phyloP scores from a whole-genome alignment of 1,140 invertebrate species.

The Tenebrio molitor region DNA sequence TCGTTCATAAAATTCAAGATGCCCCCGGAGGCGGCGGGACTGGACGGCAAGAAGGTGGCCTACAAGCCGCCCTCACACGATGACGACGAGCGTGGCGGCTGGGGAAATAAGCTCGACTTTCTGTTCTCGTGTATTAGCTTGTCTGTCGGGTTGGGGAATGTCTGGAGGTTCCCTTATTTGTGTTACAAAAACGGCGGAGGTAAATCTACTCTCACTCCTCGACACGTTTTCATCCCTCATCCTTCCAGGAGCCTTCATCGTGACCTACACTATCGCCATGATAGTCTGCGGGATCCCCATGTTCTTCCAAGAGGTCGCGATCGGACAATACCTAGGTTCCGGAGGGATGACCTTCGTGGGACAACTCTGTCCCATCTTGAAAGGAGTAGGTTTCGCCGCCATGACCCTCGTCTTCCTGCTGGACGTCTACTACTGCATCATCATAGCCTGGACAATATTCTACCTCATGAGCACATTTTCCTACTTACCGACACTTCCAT shows the following conservation, averaged over 20 bases:
- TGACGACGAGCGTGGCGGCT: constrained; percentile 61
- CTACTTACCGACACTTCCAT: constrained; percentile 69
- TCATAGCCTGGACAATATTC: constrained; percentile 76
- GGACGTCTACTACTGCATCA: constrained; percentile 76
- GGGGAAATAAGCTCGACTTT: constrained; percentile 65
- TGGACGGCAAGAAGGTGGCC: constrained; percentile 46
- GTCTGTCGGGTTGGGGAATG: constrained; percentile 85
- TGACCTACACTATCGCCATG: constrained; percentile 80
- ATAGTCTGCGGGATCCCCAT: constrained; percentile 81
- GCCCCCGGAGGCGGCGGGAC: constrained; percentile 37
- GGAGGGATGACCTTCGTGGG: constrained; percentile 76
- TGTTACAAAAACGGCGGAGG: constrained; percentile 84
- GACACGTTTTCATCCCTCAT: not conserved
- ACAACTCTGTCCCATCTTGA: constrained; percentile 73
- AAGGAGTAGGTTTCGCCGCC: constrained; percentile 79
- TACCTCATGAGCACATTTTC: constrained; percentile 73
- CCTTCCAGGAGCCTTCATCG: constrained; percentile 72
- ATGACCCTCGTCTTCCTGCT: constrained; percentile 79
- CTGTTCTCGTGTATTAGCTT: constrained; percentile 80
- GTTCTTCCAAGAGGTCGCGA: constrained; percentile 83
- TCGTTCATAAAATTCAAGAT: constrained; percentile 49
- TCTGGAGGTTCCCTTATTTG: constrained; percentile 90
- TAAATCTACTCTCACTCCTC: constrained; percentile 46
- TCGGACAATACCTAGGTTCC: constrained; percentile 75
- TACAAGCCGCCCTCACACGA: constrained; percentile 49